Evolutionary conservation across 1,140 invertebrate species (phyloP), one percentile per base, ranked within the genome.

Genomic region (Pachyrhynchus sulphureomaculatus): DNA sequence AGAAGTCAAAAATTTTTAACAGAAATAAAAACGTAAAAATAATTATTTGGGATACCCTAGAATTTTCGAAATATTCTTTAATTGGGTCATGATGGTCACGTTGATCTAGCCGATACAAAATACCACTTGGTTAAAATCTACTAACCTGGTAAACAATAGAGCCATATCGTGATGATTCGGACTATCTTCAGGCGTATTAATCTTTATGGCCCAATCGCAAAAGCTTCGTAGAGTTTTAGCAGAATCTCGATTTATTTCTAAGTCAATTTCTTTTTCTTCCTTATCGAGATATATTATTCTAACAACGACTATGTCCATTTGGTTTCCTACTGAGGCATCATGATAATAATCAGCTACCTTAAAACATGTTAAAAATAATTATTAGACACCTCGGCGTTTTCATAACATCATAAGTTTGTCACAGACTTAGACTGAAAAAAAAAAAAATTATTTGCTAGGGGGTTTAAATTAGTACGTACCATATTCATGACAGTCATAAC

Each of bases 91-190:
- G n/a, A n/a, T n/a, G n/a, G n/a, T n/a, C n/a, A n/a, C n/a, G n/a
- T n/a, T n/a, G n/a, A n/a, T n/a, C n/a, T n/a, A n/a, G n/a, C n/a
- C n/a, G n/a, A n/a, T n/a, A n/a, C n/a, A n/a, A n/a, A n/a, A n/a
- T n/a, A n/a, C n/a, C n/a, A n/a, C n/a, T n/a, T n/a, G n/a, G n/a
- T n/a, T n/a, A n/a, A n/a, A n/a, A n/a, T 42, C 26, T 63, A 56
- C 68, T 64, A 74, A 89, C 86, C 88, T 85, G 6, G 88, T 91
- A 9, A 91, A 68, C 6, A 91, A 78, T 53, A 89, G 80, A 1
- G 86, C 88, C 12, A 90, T 82, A 71, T 91, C 89, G 70, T 88
- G 88, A 73, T 91, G 89, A 66, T 86, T 83, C 0, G 86, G 86
- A 74, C 86, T 83, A 4, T 77, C 73, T 66, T 86, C 83, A 47